Evolutionary conservation across 2,113 vertebrate species (phyloP).

Genomic region (Spheniscus mendiculus): DNA sequence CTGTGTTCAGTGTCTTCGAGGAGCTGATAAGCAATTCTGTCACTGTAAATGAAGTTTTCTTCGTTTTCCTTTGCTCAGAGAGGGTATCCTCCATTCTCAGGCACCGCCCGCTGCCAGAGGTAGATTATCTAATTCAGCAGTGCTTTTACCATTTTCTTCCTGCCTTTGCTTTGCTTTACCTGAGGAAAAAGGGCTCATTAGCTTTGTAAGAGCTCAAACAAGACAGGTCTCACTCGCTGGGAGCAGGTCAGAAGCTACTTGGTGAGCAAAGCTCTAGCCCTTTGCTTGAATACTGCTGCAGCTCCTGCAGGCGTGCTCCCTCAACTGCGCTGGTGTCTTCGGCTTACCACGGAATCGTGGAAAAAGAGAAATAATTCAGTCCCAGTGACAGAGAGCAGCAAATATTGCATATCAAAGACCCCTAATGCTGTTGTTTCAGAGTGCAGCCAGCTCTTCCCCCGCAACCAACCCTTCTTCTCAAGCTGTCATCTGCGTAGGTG

Average conservation of each 20-base stretch:
- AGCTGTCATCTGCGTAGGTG: not conserved
- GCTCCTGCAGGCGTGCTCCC: not conserved
- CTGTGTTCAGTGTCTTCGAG: not conserved
- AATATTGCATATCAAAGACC: not conserved
- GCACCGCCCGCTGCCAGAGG: not conserved
- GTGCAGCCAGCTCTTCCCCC: not conserved
- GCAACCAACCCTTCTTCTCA: not conserved
- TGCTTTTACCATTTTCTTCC: not conserved
- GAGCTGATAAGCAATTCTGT: not conserved
- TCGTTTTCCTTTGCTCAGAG: not conserved
- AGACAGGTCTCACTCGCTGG: not conserved
- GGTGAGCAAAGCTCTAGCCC: not conserved
- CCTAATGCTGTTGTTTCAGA: not conserved
- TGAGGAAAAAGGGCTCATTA: not conserved
- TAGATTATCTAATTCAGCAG: not conserved
- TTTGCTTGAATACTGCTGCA: not conserved
- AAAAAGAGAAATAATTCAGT: not conserved
- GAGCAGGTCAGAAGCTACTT: not conserved
- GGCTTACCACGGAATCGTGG: rapidly evolving
- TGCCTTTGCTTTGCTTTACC: not conserved
- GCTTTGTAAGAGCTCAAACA: not conserved
- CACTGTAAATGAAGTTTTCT: not conserved
- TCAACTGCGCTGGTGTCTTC: not conserved
- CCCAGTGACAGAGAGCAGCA: not conserved
- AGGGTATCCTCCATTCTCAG: not conserved